A percentile compares a stretch with the other conserved stretches of the same genome.
phyloP scores from a whole-genome alignment of 2,797 vertebrate species.

The Parotocinclus haroldoi region DNA sequence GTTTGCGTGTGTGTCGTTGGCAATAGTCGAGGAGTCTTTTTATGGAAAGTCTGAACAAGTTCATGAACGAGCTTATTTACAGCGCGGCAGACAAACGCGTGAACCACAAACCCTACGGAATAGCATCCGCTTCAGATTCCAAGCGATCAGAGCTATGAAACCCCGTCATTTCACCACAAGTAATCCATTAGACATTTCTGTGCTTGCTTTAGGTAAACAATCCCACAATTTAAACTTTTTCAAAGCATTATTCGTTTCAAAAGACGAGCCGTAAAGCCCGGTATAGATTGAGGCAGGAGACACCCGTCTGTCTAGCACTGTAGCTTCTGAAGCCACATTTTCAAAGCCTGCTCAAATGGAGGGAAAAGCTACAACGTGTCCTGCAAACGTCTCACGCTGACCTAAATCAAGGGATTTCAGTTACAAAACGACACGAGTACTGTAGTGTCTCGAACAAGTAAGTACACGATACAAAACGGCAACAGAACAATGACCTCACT shows the following conservation, averaged over 20 bases:
- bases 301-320: too few relatives aligned
- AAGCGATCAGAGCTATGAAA: slow-evolving; percentile 18
- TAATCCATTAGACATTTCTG: slow-evolving; percentile 26
- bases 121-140: slow-evolving; percentile 33
- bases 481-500: slow-evolving; percentile 35
- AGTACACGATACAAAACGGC: slow-evolving; percentile 37
- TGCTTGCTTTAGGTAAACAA: slow-evolving; percentile 29
- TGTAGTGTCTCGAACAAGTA: slow-evolving; percentile 48
- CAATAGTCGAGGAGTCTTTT: not conserved
- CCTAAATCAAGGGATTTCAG: slow-evolving; percentile 20
- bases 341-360: not conserved
- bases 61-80: slow-evolving; percentile 47
- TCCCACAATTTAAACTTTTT: not conserved
- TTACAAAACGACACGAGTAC: slow-evolving; percentile 20
- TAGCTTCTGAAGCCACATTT: too few relatives aligned
- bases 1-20: slow-evolving; percentile 1
- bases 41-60: not conserved
- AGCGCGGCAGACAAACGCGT: slow-evolving; percentile 45
- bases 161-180: slow-evolving; percentile 10
- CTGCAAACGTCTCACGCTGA: slow-evolving; percentile 14
- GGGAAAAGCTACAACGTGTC: slow-evolving; percentile 35
- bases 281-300: too few relatives aligned
- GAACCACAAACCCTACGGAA: slow-evolving; percentile 38
- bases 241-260: too few relatives aligned
- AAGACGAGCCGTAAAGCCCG: too few relatives aligned